These are phyloP conservation scores for Neria commutata DNA, from an alignment of 2,888 invertebrate genomes.

Conservation along the genomic window DNA sequence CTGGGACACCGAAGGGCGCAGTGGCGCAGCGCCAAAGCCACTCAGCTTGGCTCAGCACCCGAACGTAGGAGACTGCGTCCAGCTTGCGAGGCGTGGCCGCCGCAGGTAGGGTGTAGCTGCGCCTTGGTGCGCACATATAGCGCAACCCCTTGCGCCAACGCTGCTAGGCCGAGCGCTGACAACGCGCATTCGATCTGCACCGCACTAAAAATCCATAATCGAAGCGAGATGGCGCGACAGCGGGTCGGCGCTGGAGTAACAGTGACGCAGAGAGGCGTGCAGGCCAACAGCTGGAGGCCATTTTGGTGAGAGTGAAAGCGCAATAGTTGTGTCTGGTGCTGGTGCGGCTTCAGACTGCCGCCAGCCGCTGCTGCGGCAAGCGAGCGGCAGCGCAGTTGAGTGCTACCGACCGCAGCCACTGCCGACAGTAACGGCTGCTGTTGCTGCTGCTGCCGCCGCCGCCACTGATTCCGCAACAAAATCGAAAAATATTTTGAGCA, in stretches of 20 bases:
- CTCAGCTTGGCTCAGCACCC: neutral
- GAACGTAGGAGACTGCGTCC: neutral
- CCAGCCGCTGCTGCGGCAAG: neutral
- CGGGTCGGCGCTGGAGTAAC: too few relatives aligned
- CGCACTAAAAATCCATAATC: slow-evolving; percentile 27
- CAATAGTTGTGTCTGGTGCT: slow-evolving; percentile 16
- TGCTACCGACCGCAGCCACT: slow-evolving; percentile 6
- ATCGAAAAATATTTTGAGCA: neutral
- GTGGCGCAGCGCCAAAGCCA: neutral
- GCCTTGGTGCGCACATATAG: slow-evolving; percentile 30
- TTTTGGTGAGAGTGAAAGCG: slow-evolving; percentile 52
- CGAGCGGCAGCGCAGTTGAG: neutral
- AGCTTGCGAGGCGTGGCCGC: slow-evolving; percentile 23
- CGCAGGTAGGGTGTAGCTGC: slow-evolving; percentile 41
- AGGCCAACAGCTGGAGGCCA: slow-evolving; percentile 39
- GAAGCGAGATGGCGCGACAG: slow-evolving; percentile 19
- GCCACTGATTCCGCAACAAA: slow-evolving; percentile 14
- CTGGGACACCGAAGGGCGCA: neutral
- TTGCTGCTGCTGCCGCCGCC: slow-evolving; percentile 15
- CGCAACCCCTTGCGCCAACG: slow-evolving; percentile 42
- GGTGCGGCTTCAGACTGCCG: neutral
- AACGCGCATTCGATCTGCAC: slow-evolving; percentile 29
- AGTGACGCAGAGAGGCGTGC: slow-evolving; percentile 11
- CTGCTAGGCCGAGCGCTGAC: neutral
- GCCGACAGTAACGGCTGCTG: slow-evolving; percentile 5